A percentile compares a stretch with the other conserved stretches of the same genome.
These are phyloP conservation scores for Papilio helenus DNA, from an alignment of 1,140 invertebrate genomes.

Conservation along the genomic window DNA sequence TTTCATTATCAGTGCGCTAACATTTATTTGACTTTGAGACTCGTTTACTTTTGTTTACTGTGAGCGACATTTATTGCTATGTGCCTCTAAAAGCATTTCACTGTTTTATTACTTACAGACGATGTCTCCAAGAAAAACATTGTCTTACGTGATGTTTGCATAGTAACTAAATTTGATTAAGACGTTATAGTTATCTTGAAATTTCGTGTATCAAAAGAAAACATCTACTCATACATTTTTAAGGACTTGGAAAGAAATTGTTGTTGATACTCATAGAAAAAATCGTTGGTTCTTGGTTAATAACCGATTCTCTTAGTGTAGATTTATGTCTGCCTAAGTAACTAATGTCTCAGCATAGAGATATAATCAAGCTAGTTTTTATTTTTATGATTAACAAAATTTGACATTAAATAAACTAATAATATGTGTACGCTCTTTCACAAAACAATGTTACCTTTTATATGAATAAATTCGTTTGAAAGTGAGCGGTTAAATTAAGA, in stretches of 20 bases:
- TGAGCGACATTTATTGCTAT: conserved; percentile 28
- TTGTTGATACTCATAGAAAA: too few species aligned
- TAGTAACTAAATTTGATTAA: conserved; percentile 13
- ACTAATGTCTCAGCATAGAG: not conserved
- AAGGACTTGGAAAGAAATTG: not conserved
- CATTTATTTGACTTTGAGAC: conserved; percentile 31
- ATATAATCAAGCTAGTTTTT: not conserved
- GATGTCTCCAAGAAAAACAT: conserved; percentile 37
- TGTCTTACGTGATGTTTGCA: conserved; percentile 40
- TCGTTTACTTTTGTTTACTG: conserved; percentile 13
- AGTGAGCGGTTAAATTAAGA: not conserved
- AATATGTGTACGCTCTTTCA: not conserved
- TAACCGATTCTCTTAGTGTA: not conserved
- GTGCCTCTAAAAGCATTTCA: conserved; percentile 43
- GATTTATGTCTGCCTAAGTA: not conserved
- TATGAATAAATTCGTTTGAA: not conserved
- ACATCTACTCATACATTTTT: not conserved
- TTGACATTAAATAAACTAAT: not conserved
- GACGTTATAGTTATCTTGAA: not conserved
- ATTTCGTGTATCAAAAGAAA: not conserved
- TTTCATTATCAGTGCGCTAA: not conserved
- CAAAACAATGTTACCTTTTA: conserved; percentile 1
- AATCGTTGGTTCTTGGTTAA: too few species aligned
- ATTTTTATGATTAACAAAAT: not conserved
- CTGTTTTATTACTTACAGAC: conserved; percentile 44